Conservation (phyloP, 2,888 invertebrate species). For the Chrysomela aeneicollis region DNA sequence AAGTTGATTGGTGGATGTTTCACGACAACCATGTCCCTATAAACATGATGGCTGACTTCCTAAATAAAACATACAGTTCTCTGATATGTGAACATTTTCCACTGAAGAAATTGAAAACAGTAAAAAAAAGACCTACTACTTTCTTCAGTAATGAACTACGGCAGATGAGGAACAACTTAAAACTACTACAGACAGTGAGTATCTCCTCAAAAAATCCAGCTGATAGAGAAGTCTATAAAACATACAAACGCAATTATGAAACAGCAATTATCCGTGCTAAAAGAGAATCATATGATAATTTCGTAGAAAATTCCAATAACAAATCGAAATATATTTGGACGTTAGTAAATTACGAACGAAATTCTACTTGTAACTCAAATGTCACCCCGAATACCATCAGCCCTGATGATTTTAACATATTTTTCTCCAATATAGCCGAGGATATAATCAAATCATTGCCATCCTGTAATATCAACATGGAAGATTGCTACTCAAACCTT, state of each 20-base stretch:
- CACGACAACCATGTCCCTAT: background rate
- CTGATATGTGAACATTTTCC: background rate
- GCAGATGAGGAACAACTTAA: background rate
- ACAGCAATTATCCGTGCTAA: background rate
- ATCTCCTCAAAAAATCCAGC: background rate
- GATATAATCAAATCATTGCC: background rate
- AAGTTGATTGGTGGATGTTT: background rate
- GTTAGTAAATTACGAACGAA: background rate
- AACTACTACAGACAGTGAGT: background rate
- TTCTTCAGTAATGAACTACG: background rate
- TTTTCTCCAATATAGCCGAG: conserved; percentile 8
- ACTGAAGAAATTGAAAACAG: background rate
- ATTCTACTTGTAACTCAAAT: background rate
- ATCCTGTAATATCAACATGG: background rate
- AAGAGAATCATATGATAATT: conserved; percentile 3
- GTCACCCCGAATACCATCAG: background rate
- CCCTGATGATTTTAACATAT: conserved; percentile 8
- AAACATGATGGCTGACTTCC: background rate
- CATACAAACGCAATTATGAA: background rate
- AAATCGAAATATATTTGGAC: background rate
- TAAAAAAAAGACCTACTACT: background rate
- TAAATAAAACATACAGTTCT: background rate
- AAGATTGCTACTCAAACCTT: background rate
- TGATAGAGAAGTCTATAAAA: background rate
- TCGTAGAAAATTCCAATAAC: conserved; percentile 1